Percentiles rank a stretch among this genome's conserved stretches.
Conservation (phyloP, 2,888 invertebrate genomes). For the Ferrisia virgata region DNA sequence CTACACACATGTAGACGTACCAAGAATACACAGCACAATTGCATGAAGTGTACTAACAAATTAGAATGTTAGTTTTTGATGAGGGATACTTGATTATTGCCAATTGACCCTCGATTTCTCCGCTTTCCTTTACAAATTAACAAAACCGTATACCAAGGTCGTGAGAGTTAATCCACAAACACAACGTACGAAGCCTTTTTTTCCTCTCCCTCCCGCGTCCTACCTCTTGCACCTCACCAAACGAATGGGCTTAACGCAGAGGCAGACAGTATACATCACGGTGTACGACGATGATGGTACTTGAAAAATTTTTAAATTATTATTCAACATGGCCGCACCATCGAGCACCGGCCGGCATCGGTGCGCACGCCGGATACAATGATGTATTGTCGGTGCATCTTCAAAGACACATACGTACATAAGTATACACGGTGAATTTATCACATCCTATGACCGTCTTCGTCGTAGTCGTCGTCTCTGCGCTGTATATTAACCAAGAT, state of each 20-base stretch:
- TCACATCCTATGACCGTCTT: neutral
- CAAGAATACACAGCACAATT: neutral
- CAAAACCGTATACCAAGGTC: neutral
- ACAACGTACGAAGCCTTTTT: neutral
- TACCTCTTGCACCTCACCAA: too few species aligned
- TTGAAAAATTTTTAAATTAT: conserved; percentile 3
- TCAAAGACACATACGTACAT: neutral
- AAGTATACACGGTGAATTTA: neutral
- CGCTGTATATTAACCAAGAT: neutral
- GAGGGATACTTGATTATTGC: conserved; percentile 14
- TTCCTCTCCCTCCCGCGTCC: neutral
- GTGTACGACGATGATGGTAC: neutral
- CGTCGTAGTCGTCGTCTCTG: neutral
- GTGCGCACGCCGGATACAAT: neutral
- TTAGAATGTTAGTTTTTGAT: neutral
- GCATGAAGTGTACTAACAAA: neutral
- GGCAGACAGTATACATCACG: too few species aligned
- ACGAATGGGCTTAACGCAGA: too few species aligned
- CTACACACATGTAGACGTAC: neutral
- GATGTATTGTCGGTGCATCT: conserved; percentile 7
- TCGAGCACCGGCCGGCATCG: neutral
- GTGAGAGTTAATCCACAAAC: neutral
- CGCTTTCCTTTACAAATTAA: conserved; percentile 13
- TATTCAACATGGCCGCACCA: neutral
- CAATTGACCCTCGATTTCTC: neutral